These are phyloP conservation scores for Ploceus nigricollis DNA, from an alignment of 2,113 vertebrate species.

Conservation along the genomic window DNA sequence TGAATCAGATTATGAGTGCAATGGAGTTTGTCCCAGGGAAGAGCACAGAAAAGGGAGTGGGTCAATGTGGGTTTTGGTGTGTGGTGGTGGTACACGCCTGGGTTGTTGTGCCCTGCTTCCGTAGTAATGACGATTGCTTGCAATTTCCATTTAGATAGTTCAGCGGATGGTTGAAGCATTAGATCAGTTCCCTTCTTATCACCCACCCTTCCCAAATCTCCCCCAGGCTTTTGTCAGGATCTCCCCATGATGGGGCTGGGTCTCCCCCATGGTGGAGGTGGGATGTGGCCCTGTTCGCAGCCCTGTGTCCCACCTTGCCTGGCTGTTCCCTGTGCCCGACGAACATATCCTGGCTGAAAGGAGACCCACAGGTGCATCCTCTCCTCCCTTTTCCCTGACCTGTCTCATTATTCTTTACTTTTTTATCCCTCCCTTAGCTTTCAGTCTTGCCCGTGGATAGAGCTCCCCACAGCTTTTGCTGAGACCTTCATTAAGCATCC, in stretches of 20 bases:
- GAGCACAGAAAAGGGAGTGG: neutral
- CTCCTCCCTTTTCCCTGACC: neutral
- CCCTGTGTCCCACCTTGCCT: neutral
- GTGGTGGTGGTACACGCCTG: neutral
- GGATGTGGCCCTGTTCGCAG: neutral
- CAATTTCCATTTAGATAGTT: neutral
- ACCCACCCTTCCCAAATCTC: neutral
- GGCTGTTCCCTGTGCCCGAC: rapidly evolving
- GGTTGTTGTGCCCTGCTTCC: neutral
- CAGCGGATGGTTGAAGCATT: rapidly evolving
- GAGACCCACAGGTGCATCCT: neutral
- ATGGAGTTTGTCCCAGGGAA: neutral
- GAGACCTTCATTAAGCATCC: neutral
- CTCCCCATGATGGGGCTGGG: neutral
- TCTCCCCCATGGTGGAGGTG: neutral
- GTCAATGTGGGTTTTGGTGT: neutral
- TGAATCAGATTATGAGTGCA: neutral
- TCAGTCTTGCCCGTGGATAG: neutral
- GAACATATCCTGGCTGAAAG: neutral
- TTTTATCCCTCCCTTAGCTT: neutral
- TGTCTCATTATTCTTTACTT: neutral
- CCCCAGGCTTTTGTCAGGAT: neutral
- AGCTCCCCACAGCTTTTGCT: neutral
- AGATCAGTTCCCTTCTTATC: neutral
- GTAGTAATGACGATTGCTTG: neutral